phyloP scores from a whole-genome alignment of 2,888 invertebrate species.

The Eretmocerus hayati region DNA sequence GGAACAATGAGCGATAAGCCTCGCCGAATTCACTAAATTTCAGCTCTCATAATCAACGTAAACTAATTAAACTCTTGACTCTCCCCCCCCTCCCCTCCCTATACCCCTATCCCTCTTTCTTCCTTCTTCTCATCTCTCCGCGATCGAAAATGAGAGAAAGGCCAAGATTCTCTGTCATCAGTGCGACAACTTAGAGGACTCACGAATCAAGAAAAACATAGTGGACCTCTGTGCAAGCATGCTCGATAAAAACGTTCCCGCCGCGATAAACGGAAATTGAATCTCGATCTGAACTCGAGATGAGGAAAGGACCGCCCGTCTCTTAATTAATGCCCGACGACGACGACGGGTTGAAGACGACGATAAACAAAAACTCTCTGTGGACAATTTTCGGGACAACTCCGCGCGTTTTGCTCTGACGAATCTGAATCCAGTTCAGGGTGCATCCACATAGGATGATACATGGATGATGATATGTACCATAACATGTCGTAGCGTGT shows the following conservation, averaged over 20 bases:
- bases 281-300: conserved; percentile 1
- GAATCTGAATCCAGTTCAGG: too few relatives aligned
- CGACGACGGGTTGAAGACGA: not conserved
- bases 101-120: too few relatives aligned
- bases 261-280: conserved; percentile 12
- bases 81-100: too few relatives aligned
- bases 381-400: conserved; percentile 4
- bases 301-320: not conserved
- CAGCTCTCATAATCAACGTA: conserved; percentile 8
- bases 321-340: not conserved
- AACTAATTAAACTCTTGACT: conserved; percentile 6
- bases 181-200: too few relatives aligned
- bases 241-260: not conserved
- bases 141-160: too few relatives aligned
- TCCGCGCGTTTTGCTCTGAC: too few relatives aligned
- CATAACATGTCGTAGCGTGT: too few relatives aligned
- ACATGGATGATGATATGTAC: too few relatives aligned
- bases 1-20: conserved; percentile 16
- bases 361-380: conserved; percentile 5
- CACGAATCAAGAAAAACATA: not conserved
- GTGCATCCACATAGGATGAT: too few relatives aligned
- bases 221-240: not conserved
- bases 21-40: conserved; percentile 16
- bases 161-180: too few relatives aligned
- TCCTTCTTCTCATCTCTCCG: too few relatives aligned